Base-by-base conservation (phyloP, 2,797 vertebrate genomes). In the Clarias fuscus region DNA sequence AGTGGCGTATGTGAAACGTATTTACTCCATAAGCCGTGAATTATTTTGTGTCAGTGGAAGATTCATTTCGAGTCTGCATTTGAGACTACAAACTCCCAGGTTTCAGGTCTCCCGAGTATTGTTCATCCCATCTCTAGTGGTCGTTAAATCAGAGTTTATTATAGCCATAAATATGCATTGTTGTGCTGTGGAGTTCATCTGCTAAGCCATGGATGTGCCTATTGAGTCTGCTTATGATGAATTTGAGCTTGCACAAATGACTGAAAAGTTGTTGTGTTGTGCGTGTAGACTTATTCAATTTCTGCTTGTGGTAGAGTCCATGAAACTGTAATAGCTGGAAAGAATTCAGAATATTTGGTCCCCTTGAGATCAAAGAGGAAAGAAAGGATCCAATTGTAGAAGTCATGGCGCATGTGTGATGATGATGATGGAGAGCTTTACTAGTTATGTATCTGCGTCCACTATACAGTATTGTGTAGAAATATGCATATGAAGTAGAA, bases 91-190 rank as follows among this genome's bases (percentile, higher is more conserved):
- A 79, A 77, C 68, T 83, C 43, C 20, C 27, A 75, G 58, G 56
- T 86, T 86, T 86, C 70, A 86, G 20, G 59, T 86, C 85, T 82
- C 61, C 15, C 8, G 53, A 84, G 82, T 68, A 18, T 53, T 58
- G 59, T 53, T 18, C 64, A 58, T 22, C 53, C 70, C 18, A 70
- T 61, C 43, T 72, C 64, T 73, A 58, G 22, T 73, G n/a, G 73
- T 33, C 72, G 27, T 27, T 84, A 88, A 84, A 84, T 89, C n/a
- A 86, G 18, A 76, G 48, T 58, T 68, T 64, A 82, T 48, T 85
- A 37, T 56, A 37, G 20, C 53, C 81, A 81, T 76, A 85, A 84
- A 81, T 48, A 37, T 61, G 22, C 1, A 20, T 18, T 65, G 77
- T 4, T 64, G 22, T 56, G 27, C 80, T 4, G 27, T 72, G 53